Percentiles rank a stretch among this genome's conserved stretches.
Conservation (phyloP, 64 coral and sea anemone species). For the Astreopora myriophthalma region DNA sequence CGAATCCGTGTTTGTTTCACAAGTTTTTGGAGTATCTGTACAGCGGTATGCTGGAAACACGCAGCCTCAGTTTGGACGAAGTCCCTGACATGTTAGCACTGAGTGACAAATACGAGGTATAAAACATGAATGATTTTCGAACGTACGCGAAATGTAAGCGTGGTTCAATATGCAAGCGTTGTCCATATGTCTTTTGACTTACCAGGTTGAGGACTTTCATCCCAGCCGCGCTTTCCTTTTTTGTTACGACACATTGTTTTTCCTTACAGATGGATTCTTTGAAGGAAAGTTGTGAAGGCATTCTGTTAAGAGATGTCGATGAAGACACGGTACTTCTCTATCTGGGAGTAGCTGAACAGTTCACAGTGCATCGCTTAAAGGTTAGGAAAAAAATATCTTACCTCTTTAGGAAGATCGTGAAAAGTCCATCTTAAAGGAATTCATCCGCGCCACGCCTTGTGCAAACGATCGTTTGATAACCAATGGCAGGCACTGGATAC, state of each 20-base stretch:
- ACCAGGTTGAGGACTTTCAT: too few relatives aligned
- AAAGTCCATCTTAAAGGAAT: too few relatives aligned
- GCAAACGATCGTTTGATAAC: too few relatives aligned
- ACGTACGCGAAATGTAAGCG: neutral
- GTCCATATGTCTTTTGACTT: too few relatives aligned
- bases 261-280: constrained; percentile 67
- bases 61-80: constrained; percentile 54
- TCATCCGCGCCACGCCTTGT: too few relatives aligned
- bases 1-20: constrained; percentile 69
- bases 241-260: neutral
- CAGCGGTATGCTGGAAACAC: constrained; percentile 67
- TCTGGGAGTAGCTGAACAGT: constrained; percentile 74
- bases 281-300: constrained; percentile 84
- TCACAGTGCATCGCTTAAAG: constrained; percentile 69
- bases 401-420: too few relatives aligned
- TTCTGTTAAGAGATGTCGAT: constrained; percentile 44
- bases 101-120: constrained; percentile 93
- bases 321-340: constrained; percentile 71
- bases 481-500: too few relatives aligned
- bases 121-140: neutral
- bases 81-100: constrained; percentile 78
- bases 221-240: neutral
- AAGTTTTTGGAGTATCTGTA: constrained; percentile 85
- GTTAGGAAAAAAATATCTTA: neutral
- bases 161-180: neutral